Evolutionary conservation across 1,140 invertebrate genomes (phyloP).

Genomic region (Musca domestica): DNA sequence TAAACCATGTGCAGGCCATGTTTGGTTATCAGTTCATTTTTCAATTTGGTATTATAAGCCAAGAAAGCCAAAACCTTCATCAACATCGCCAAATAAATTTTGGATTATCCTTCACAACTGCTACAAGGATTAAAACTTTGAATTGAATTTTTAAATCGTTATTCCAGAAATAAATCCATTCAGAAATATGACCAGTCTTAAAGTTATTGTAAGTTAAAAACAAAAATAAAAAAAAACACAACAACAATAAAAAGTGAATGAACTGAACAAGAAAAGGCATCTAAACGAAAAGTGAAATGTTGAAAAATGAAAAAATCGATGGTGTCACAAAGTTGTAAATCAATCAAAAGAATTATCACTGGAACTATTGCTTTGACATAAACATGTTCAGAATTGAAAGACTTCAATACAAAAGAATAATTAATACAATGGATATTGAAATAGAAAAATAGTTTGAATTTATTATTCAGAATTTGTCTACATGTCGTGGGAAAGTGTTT

Average conservation of each 20-base stretch:
- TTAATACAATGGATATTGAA: too few species aligned
- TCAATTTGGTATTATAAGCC: conserved; percentile 3
- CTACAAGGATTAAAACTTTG: neutral
- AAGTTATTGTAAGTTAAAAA: conserved; percentile 43
- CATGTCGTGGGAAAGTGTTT: too few species aligned
- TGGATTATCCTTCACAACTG: neutral
- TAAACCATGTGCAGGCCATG: conserved; percentile 22
- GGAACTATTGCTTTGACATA: too few species aligned
- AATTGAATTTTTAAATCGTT: conserved; percentile 5
- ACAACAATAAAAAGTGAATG: neutral
- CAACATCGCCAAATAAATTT: neutral
- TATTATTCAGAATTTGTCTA: too few species aligned
- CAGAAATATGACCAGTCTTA: conserved; percentile 43
- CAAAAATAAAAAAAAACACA: neutral
- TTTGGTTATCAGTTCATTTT: conserved; percentile 44
- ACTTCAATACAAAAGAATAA: too few species aligned
- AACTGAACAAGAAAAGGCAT: neutral
- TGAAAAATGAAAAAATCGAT: neutral
- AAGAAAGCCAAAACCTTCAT: neutral
- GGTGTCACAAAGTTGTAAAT: too few species aligned
- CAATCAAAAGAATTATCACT: too few species aligned
- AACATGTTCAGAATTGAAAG: too few species aligned
- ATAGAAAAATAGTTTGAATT: too few species aligned
- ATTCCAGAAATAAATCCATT: conserved; percentile 12
- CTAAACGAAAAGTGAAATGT: neutral